A percentile compares a stretch with the other conserved stretches of the same genome.
phyloP scores from a whole-genome alignment of 2,113 vertebrate species.

The Sprattus sprattus region DNA sequence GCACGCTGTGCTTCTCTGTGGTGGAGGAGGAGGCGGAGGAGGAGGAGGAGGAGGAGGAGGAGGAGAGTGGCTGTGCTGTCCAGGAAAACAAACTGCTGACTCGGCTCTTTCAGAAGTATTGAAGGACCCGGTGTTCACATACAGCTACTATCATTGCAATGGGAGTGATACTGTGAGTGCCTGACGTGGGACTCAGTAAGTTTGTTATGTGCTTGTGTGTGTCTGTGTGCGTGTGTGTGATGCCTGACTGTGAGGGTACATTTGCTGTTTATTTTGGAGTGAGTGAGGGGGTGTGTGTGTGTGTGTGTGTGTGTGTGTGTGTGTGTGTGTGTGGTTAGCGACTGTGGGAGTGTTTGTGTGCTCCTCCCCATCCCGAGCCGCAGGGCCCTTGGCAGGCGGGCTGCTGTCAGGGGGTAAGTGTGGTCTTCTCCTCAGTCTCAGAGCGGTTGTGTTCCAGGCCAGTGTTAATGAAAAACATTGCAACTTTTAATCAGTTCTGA shows the following conservation, averaged over 20 bases:
- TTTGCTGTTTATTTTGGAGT: neutral
- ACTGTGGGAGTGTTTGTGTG: neutral
- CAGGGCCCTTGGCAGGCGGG: neutral
- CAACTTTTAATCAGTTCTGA: conserved; percentile 5
- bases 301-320: neutral
- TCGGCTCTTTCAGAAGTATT: conserved; percentile 2
- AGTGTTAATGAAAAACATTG: neutral
- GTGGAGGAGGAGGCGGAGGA: neutral
- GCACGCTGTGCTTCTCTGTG: neutral
- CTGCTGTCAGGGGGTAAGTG: neutral
- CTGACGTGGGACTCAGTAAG: neutral
- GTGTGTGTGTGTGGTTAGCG: neutral
- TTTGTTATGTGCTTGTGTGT: neutral
- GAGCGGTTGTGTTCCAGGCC: neutral
- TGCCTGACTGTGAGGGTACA: neutral
- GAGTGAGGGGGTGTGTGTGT: conserved; percentile 4
- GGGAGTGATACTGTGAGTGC: neutral
- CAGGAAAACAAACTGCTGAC: conserved; percentile 14
- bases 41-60: neutral
- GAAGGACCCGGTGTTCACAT: neutral
- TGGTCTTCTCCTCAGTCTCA: neutral
- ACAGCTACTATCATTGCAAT: neutral
- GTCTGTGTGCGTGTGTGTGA: neutral
- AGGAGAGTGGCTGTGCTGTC: neutral
- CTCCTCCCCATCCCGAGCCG: neutral